These are phyloP conservation scores for Lepus townsendii DNA, from an alignment of 2,797 vertebrate genomes.

Conservation along the genomic window DNA sequence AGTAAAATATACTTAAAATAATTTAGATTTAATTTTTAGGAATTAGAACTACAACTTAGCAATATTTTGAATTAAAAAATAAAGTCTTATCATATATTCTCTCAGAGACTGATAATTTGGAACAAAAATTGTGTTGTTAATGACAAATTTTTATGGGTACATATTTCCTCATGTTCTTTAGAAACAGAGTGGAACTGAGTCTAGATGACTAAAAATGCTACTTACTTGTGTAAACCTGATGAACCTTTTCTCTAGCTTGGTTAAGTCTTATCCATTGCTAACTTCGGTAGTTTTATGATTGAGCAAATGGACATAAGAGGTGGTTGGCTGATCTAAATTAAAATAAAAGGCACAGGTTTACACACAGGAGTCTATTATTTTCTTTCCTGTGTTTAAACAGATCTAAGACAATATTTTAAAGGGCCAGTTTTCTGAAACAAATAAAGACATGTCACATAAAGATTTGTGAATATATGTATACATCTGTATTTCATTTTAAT, in stretches of 20 bases:
- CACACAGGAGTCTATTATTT: neutral
- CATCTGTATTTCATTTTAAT: neutral
- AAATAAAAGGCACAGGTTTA: neutral
- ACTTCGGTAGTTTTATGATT: slow-evolving; percentile 17
- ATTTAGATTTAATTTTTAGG: neutral
- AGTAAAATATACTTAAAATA: neutral
- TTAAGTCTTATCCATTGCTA: neutral
- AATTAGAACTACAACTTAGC: no score
- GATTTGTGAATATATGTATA: neutral
- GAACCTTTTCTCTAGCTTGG: neutral
- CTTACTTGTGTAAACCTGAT: neutral
- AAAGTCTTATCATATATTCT: neutral
- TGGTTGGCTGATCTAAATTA: neutral
- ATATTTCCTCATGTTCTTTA: neutral
- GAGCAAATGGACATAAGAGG: neutral
- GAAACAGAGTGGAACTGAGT: neutral
- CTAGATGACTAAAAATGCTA: neutral
- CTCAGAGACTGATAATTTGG: neutral
- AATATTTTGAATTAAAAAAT: neutral
- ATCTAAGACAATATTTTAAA: neutral
- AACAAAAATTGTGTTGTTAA: neutral
- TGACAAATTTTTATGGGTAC: neutral
- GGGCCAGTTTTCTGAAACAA: neutral
- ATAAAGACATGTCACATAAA: neutral
- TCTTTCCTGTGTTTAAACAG: neutral